phyloP scores from a whole-genome alignment of 2,113 vertebrate genomes.

The Motacilla tschutschensis region DNA sequence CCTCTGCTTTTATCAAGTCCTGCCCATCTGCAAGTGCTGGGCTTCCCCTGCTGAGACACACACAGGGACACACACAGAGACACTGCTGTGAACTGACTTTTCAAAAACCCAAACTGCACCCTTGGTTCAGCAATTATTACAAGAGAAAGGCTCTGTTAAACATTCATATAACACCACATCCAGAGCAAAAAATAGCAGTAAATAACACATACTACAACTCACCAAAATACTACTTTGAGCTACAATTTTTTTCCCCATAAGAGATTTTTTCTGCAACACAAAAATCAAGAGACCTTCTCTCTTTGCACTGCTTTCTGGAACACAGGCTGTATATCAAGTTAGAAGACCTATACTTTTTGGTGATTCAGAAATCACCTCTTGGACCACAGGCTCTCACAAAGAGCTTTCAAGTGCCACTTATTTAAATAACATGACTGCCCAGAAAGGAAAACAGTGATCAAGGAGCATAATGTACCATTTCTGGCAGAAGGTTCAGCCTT shows the following conservation, averaged over 20 bases:
- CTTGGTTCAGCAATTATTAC: neutral
- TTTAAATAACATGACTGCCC: neutral
- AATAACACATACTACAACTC: neutral
- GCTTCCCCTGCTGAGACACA: neutral
- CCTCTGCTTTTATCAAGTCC: neutral
- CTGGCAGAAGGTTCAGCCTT: neutral
- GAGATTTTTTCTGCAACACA: neutral
- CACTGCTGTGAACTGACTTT: neutral
- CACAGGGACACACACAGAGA: neutral
- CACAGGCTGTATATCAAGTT: neutral
- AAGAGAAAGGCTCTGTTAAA: neutral
- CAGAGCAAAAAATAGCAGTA: neutral
- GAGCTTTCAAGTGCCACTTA: neutral
- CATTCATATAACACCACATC: neutral
- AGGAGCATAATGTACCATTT: neutral
- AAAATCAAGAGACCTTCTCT: neutral
- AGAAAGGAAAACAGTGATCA: neutral
- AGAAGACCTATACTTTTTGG: neutral
- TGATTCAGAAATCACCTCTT: neutral
- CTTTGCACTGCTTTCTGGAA: neutral
- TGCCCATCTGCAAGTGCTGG: neutral
- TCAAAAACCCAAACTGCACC: neutral
- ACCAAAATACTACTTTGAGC: neutral
- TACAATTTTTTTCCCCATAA: rapidly evolving
- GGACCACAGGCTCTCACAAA: neutral